Evolutionary conservation across 1,140 invertebrate genomes (phyloP), one percentile per base, ranked within the genome.

Genomic region (Drosophila jambulina): DNA sequence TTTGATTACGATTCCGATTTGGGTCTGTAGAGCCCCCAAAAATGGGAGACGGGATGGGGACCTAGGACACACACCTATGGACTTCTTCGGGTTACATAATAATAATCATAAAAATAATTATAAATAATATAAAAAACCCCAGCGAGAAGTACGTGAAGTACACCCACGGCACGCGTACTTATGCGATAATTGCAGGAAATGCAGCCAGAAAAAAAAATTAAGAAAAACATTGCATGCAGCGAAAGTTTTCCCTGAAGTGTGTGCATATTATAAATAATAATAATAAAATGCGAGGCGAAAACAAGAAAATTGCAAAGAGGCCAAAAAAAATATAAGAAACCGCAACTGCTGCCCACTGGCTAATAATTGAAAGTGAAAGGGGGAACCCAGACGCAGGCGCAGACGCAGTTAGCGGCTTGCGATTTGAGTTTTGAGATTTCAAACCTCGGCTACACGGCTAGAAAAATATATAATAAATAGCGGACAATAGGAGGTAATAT

Each of bases 291-390:
- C 67, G 69, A 72, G 46, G 29, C 69, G 45, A 72, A 72, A 72
- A 59, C 69, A 38, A 49, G 65, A 80, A 81, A 82, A 82, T 61
- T 71, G 71, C 71, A 57, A 78, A 60, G 63, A 42, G 64, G 54
- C 72, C 60, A 59, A 67, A 68, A 67, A 68, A 57, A 57, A 42
- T 8, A 43, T 6, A 21, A 58, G n/a, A 64, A 61, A 53, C 46
- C 59, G 45, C 54, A 72, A 62, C 45, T 40, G 49, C 64, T 80
- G 81, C 81, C 81, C 80, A 84, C 56, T 70, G 78, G 82, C 69
- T 85, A 86, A 86, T 85, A 86, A 86, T 76, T 86, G 75, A 82
- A 82, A 86, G 69, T 72, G 74, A 86, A 86, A 79, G 78, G 70
- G 74, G 78, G 61, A 63, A 80, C 56, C 56, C 57, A 69, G 57